Base-by-base conservation (phyloP, 2,888 invertebrate species). In the Cactoblastis cactorum region DNA sequence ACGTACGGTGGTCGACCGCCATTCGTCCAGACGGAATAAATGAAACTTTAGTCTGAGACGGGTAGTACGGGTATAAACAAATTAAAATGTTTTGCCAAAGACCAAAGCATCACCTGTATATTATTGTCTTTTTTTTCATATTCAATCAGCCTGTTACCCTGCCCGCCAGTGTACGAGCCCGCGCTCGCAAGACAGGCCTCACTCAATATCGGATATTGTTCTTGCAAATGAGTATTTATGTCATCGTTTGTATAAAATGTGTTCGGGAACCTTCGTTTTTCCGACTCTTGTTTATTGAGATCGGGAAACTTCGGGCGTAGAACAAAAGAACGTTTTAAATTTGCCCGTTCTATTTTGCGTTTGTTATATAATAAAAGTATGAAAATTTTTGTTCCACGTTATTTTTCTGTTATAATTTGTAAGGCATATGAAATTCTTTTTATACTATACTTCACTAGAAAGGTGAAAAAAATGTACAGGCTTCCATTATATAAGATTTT, bases 141-240 rank as follows among this genome's bases (percentile, higher is more conserved):
- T n/a, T n/a, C n/a, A n/a, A n/a, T n/a, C 3, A n/a, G 17, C 28
- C 8, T 17, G n/a, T 15, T 43, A 28, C 28, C 14, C 43, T 54
- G 66, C 57, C 69, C 64, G 37, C 62, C 62, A 72, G 64, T 73
- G 72, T 70, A 75, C 54, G 57, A 62, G 61, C 62, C 65, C 72
- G 63, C 62, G 58, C 65, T 67, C 61, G 74, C 72, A 72, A 84
- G 88, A 86, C 88, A 87, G 84, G 82, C 80, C 85, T 88, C 88
- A 87, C 84, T 88, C 88, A 87, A 86, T 88, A 88, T 86, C 86
- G 83, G 85, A 88, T 85, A 88, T 88, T 88, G 88, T 87, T 87
- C 83, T 82, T 78, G 77, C 82, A 86, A 88, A 88, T 86, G 83
- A 88, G 85, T 87, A 86, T 88, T 88, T 88, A 87, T 83, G 85